Conservation (phyloP, 2,113 vertebrate species). For the Mola mola region DNA sequence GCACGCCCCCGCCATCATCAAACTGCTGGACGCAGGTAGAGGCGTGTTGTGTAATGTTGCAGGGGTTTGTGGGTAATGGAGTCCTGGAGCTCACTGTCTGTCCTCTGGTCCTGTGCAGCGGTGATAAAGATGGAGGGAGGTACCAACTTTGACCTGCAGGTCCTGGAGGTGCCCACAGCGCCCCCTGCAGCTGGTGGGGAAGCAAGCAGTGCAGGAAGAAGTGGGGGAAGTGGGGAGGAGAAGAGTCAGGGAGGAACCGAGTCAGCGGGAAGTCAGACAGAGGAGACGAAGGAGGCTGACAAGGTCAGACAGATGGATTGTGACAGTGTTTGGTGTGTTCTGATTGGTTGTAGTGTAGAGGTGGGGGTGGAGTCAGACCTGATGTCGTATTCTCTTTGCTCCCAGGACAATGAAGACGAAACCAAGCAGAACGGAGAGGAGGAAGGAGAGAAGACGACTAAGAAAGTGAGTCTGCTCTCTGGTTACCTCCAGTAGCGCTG, state of each 20-base stretch:
- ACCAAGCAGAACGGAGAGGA: conserved; percentile 52
- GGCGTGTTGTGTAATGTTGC: no score
- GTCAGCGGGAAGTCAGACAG: rapidly evolving
- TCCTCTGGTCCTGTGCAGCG: conserved; percentile 67
- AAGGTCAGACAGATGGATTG: no score
- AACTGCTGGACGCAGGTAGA: conserved; percentile 89
- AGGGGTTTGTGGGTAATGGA: conserved; percentile 13
- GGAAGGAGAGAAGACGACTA: conserved; percentile 51
- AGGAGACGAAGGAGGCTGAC: no score
- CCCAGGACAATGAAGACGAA: conserved; percentile 15
- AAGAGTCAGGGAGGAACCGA: conserved; percentile 1
- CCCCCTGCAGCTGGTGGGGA: conserved; percentile 57
- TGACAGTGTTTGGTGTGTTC: no score
- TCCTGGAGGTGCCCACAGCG: conserved; percentile 81
- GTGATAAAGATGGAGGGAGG: conserved; percentile 97
- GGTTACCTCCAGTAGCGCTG: rapidly evolving
- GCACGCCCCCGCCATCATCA: conserved; percentile 85
- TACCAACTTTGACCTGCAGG: conserved; percentile 87
- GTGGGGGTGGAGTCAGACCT: neutral
- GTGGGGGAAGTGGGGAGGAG: conserved; percentile 25
- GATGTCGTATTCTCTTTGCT: neutral
- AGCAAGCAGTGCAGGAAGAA: conserved; percentile 5
- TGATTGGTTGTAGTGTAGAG: no score
- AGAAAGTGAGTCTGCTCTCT: conserved; percentile 54
- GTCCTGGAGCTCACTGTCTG: neutral